These are phyloP conservation scores for Stenolophus ochropezus DNA, from an alignment of 2,888 invertebrate genomes.

Conservation along the genomic window DNA sequence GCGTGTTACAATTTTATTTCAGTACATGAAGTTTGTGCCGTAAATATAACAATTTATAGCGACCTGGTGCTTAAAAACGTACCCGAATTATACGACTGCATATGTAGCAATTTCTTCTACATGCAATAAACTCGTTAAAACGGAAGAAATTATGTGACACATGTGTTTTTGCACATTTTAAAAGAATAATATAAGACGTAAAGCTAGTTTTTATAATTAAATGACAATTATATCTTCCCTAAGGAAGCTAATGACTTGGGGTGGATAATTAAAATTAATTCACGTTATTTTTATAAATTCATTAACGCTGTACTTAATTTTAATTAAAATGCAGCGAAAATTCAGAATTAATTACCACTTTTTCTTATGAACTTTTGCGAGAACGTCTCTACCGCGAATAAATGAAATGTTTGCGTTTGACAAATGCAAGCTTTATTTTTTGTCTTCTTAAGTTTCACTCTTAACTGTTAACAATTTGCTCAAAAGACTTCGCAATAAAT, in stretches of 20 bases:
- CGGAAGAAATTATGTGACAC: neutral
- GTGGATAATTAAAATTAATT: neutral
- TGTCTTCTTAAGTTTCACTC: neutral
- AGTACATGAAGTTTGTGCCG: neutral
- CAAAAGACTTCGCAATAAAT: no score
- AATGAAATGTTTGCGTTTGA: neutral
- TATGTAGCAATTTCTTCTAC: neutral
- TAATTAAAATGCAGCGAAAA: conserved; percentile 16
- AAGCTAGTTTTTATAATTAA: neutral
- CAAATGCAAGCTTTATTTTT: neutral
- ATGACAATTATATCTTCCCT: neutral
- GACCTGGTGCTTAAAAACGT: neutral
- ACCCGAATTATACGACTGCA: neutral
- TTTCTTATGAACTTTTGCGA: neutral
- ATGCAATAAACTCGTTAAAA: conserved; percentile 1
- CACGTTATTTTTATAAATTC: neutral
- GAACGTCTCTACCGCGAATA: neutral
- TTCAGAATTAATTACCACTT: neutral
- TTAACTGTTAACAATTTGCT: no score
- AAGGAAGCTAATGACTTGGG: neutral
- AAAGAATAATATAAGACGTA: neutral
- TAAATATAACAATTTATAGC: conserved; percentile 5
- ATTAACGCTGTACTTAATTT: conserved; percentile 17
- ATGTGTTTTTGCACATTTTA: neutral
- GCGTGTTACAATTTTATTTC: conserved; percentile 6